These are phyloP conservation scores for Metopolophium dirhodum DNA, from an alignment of 1,140 invertebrate species.

Conservation along the genomic window DNA sequence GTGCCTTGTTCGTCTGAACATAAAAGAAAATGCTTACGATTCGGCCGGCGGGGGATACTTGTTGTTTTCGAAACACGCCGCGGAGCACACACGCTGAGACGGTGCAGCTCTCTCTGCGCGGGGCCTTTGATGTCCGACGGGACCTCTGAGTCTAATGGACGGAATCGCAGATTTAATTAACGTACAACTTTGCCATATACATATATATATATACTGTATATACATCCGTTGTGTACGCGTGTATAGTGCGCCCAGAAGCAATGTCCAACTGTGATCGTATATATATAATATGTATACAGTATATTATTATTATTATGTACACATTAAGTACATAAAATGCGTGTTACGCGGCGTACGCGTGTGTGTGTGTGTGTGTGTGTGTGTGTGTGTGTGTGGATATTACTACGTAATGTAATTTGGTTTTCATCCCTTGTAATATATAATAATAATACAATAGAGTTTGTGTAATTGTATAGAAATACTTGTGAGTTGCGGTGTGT, in stretches of 20 bases:
- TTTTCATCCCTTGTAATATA: not conserved
- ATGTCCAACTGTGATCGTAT: not conserved
- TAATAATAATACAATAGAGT: slow-evolving; percentile 1
- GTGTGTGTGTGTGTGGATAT: not conserved
- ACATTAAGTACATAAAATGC: not conserved
- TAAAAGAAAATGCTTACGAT: slow-evolving; percentile 37
- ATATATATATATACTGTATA: not conserved
- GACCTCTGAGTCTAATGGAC: slow-evolving; percentile 4
- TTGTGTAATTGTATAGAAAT: not conserved
- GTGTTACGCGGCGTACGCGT: not conserved
- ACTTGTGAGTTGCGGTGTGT: not conserved
- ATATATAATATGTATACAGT: not conserved
- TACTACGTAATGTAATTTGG: not conserved
- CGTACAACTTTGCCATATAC: not conserved
- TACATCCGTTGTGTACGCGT: not conserved
- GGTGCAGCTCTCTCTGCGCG: not conserved
- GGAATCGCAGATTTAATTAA: slow-evolving; percentile 43
- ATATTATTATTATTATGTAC: not conserved
- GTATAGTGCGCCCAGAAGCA: not conserved
- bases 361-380: no score
- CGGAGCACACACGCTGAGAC: not conserved
- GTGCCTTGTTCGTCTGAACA: not conserved
- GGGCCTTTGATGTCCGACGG: slow-evolving; percentile 34
- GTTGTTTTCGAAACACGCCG: slow-evolving; percentile 17
- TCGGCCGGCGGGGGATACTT: slow-evolving; percentile 25